Percentiles rank a stretch among this genome's conserved stretches.
Evolutionary conservation across 2,888 invertebrate genomes (phyloP).

Genomic region (Psylliodes chrysocephalus): DNA sequence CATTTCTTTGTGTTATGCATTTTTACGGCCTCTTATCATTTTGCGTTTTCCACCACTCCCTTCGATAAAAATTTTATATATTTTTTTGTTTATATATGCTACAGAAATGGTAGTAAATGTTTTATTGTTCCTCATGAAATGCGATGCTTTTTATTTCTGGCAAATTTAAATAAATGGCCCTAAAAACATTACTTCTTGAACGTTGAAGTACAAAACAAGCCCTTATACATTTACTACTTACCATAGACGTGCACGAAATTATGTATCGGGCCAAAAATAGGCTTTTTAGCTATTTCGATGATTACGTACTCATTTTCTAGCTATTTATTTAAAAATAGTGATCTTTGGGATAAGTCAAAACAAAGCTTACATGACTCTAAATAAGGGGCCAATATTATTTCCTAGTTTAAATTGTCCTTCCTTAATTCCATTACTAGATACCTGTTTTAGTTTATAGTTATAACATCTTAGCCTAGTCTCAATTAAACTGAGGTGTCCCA

Average conservation of each 20-base stretch:
- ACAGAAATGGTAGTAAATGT: slow-evolving; percentile 4
- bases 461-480: too few relatives aligned
- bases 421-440: too few relatives aligned
- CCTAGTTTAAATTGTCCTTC: too few relatives aligned
- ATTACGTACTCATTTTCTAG: neutral
- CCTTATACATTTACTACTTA: neutral
- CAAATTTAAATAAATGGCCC: slow-evolving; percentile 22
- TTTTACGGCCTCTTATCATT: neutral
- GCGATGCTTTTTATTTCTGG: slow-evolving; percentile 15
- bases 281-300: neutral
- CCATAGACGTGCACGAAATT: neutral
- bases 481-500: too few relatives aligned
- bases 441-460: too few relatives aligned
- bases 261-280: neutral
- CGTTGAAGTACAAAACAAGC: slow-evolving; percentile 17
- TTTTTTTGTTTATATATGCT: slow-evolving; percentile 4
- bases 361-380: too few relatives aligned
- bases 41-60: slow-evolving; percentile 3
- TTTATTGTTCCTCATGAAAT: slow-evolving; percentile 6
- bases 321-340: too few relatives aligned
- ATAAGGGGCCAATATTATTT: too few relatives aligned
- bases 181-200: slow-evolving; percentile 17
- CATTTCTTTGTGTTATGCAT: neutral
- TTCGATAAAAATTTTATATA: slow-evolving; percentile 1
- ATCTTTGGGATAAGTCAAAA: too few relatives aligned